Base-by-base conservation (phyloP, 1,140 invertebrate species). In the Nephotettix cincticeps region DNA sequence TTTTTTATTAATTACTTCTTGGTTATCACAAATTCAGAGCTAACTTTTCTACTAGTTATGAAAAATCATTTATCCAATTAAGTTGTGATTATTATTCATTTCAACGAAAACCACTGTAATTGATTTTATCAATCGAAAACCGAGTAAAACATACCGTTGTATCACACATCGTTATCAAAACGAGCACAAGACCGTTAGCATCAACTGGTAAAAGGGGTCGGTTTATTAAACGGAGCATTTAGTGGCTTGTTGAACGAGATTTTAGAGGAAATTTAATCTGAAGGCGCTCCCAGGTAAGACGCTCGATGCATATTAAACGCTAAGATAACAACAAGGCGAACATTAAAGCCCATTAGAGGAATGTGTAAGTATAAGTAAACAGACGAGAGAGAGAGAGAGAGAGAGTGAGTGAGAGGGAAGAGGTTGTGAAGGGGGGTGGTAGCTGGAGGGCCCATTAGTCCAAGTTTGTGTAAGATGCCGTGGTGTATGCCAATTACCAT, bases 301-400 rank as follows among this genome's bases (percentile, higher is more conserved):
- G 23, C 14, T 27, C 56, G 56, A 61, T 61, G 56, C 25, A 61
- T 61, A 61, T 61, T 61, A 61, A 61, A 61, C n/a, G 56, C 4
- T 27, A 29, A 61, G 56, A 61, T 61, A 61, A 61, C 56, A 61
- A 61, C 56, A 28, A 61, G 56, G n/a, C 9, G 21, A 61, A 61
- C 56, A 61, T 61, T 61, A 61, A 27, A 27, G 56, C 56, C 56
- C 56, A 61, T 61, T 61, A 61, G 56, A 61, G 56, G 56, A 61
- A 61, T 61, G 56, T 61, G 56, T 61, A 61, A 61, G 56, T 61
- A 29, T 61, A 27, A n/a, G 27, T 28, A 61, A 61, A 61, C 56
- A 61, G 56, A 61, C 6, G 56, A 23, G 23, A 23, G 56, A 28
- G 21, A 61, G 56, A 29, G 23, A 29, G 27, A 61, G 23, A 14